Evolutionary conservation across 2,113 vertebrate species (phyloP).

Genomic region (Gulo gulo): DNA sequence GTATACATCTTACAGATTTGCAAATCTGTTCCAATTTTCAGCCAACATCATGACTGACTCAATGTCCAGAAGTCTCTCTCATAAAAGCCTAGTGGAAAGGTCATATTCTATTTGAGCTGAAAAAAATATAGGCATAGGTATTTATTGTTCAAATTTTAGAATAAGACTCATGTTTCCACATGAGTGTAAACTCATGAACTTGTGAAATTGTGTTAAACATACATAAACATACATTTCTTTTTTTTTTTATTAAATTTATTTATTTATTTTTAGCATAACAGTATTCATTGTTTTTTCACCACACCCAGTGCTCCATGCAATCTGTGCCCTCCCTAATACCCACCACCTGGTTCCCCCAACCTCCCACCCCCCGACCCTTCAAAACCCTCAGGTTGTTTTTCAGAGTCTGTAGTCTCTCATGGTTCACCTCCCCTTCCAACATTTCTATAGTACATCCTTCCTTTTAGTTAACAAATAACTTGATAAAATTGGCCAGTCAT

Average conservation of each 20-base stretch:
- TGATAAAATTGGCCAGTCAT: not conserved
- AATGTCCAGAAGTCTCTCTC: not conserved
- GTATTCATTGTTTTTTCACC: too few species aligned
- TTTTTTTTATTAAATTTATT: too few species aligned
- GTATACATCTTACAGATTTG: not conserved
- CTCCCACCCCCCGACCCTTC: too few species aligned
- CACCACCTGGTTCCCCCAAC: too few species aligned
- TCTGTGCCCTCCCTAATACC: too few species aligned
- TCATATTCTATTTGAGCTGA: not conserved
- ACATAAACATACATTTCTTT: too few species aligned
- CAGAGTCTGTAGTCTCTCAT: too few species aligned
- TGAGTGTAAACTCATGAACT: too few species aligned
- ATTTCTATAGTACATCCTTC: not conserved
- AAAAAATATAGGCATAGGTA: not conserved
- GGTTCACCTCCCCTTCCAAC: too few species aligned
- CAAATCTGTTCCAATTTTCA: not conserved
- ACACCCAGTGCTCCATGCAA: too few species aligned
- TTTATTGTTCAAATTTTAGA: not conserved
- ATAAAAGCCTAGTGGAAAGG: not conserved
- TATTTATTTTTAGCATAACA: too few species aligned
- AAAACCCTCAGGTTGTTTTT: too few species aligned
- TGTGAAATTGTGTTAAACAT: not conserved
- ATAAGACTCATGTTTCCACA: not conserved
- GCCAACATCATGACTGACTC: not conserved
- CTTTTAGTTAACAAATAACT: not conserved